Evolutionary conservation across 1,140 invertebrate genomes (phyloP).

Genomic region (Camponotus pennsylvanicus): DNA sequence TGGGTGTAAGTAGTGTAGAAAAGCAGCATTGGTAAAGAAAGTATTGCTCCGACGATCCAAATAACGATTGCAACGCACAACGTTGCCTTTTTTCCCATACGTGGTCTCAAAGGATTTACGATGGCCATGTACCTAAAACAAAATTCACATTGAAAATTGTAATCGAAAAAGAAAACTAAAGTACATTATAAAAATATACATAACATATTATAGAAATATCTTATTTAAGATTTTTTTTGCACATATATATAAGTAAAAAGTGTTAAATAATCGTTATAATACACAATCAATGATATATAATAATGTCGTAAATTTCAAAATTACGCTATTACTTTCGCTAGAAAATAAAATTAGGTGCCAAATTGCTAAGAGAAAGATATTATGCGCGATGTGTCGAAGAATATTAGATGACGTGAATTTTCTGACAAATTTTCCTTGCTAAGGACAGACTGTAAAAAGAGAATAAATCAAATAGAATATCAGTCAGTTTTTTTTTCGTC

Average conservation of each 20-base stretch:
- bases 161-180: background rate
- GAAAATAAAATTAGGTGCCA: background rate
- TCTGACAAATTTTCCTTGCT: constrained; percentile 51
- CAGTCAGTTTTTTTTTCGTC: constrained; percentile 39
- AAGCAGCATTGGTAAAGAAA: constrained; percentile 94
- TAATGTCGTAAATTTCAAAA: background rate
- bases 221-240: background rate
- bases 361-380: background rate
- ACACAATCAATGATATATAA: background rate
- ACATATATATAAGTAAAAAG: background rate
- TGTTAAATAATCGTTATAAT: background rate
- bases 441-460: constrained; percentile 5
- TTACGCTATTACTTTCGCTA: background rate
- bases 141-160: constrained; percentile 17
- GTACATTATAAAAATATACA: background rate
- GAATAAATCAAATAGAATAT: constrained; percentile 44
- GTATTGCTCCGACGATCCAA: constrained; percentile 91
- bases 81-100: constrained; percentile 93
- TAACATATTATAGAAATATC: background rate
- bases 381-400: background rate
- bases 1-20: constrained; percentile 91
- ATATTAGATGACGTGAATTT: constrained; percentile 25
- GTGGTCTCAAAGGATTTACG: constrained; percentile 94
- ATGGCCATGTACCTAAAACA: constrained; percentile 95
- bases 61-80: constrained; percentile 93